Evolutionary conservation across 2,113 vertebrate species (phyloP).

Genomic region (Muntiacus reevesi): DNA sequence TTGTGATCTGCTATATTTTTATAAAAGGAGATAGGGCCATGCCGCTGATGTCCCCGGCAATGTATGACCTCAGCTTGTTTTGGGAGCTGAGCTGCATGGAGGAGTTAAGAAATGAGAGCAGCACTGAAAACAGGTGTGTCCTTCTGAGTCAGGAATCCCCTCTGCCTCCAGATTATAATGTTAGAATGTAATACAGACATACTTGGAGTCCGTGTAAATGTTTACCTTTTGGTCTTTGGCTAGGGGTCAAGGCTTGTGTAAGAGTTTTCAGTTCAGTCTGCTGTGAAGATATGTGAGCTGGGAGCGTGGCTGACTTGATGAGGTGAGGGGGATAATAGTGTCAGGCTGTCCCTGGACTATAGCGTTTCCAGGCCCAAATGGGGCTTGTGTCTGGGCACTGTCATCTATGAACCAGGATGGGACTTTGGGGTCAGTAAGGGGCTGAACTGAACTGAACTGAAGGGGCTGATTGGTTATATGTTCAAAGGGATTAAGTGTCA

Average conservation of each 20-base stretch:
- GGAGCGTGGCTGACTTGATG: background rate
- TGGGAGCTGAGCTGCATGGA: background rate
- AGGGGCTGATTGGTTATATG: background rate
- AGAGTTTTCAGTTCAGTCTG: background rate
- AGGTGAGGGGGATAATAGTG: background rate
- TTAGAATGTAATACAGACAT: background rate
- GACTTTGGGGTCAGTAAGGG: background rate
- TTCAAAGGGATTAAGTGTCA: background rate
- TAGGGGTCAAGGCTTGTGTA: background rate
- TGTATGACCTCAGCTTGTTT: background rate
- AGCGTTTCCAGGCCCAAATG: background rate
- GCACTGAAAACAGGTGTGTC: background rate
- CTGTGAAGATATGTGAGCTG: background rate
- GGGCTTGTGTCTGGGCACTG: background rate
- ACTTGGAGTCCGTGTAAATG: background rate
- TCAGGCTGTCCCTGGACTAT: background rate
- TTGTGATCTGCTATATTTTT: background rate
- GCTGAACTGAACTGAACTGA: background rate
- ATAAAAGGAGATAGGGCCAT: background rate
- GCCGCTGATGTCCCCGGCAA: background rate
- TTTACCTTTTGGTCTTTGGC: background rate
- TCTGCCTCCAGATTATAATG: background rate
- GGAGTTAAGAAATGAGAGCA: background rate
- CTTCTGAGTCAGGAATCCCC: background rate
- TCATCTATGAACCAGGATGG: background rate